These are phyloP conservation scores for Triplophysa tibetana DNA, from an alignment of 2,113 vertebrate species.

Conservation along the genomic window DNA sequence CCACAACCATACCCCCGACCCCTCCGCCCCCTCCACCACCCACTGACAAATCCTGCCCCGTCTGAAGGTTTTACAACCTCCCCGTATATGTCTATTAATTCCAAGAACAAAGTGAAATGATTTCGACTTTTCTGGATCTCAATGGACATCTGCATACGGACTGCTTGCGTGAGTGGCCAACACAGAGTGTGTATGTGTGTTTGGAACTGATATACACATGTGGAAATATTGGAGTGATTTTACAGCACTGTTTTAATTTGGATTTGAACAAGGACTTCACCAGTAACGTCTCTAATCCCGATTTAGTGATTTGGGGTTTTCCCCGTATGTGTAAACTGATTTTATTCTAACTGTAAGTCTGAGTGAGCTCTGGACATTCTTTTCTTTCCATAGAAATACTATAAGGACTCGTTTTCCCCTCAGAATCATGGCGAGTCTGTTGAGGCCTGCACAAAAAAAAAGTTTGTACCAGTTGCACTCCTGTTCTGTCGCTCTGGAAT, in stretches of 20 bases:
- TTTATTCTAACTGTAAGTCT: constrained; percentile 8
- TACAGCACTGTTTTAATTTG: constrained; percentile 42
- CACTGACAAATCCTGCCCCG: constrained; percentile 92
- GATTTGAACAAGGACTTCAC: constrained; percentile 14
- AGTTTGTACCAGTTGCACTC: too few relatives aligned
- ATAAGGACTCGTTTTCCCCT: background rate
- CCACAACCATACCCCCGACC: constrained; percentile 70
- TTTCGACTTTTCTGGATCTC: constrained; percentile 6
- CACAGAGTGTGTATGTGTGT: constrained; percentile 58
- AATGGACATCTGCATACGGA: constrained; percentile 7
- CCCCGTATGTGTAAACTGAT: background rate
- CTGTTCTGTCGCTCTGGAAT: too few relatives aligned
- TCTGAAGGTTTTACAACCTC: constrained; percentile 66
- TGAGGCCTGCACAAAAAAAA: background rate
- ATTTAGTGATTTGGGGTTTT: constrained; percentile 19
- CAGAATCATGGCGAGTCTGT: background rate
- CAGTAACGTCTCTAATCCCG: constrained; percentile 32
- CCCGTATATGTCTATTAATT: background rate
- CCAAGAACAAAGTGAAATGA: constrained; percentile 12
- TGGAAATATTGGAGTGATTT: constrained; percentile 38
- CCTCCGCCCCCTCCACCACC: constrained; percentile 81
- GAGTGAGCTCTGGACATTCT: constrained; percentile 18
- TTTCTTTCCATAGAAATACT: constrained; percentile 17
- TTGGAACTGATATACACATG: constrained; percentile 40
- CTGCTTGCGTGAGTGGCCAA: constrained; percentile 54